phyloP scores from a whole-genome alignment of 1,140 invertebrate genomes.

The Muscidifurax raptorellus region DNA sequence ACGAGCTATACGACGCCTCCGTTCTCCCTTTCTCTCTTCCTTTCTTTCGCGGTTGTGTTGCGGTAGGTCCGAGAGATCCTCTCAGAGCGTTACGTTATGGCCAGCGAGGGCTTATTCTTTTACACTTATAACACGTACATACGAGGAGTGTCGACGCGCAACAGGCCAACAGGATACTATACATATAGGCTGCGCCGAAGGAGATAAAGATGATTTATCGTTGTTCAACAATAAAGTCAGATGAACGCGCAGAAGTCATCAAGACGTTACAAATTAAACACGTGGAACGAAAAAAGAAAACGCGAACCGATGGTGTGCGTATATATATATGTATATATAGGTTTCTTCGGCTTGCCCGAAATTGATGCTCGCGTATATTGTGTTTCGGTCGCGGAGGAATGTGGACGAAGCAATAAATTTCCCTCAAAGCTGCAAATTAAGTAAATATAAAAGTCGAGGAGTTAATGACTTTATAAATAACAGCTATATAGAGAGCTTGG shows the following conservation, averaged over 20 bases:
- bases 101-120: neutral
- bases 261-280: too few species aligned
- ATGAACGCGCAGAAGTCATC: neutral
- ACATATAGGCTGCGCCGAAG: neutral
- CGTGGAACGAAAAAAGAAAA: too few species aligned
- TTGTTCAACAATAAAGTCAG: constrained; percentile 1
- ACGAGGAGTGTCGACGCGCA: constrained; percentile 12
- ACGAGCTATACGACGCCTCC: constrained; percentile 23
- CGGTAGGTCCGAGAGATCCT: constrained; percentile 22
- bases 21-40: constrained; percentile 25
- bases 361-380: too few species aligned
- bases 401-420: too few species aligned
- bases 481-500: too few species aligned
- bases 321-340: too few species aligned
- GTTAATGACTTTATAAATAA: too few species aligned
- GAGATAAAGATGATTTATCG: neutral
- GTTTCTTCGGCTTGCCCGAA: too few species aligned
- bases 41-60: neutral
- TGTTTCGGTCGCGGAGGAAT: too few species aligned
- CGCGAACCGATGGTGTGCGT: too few species aligned
- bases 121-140: neutral
- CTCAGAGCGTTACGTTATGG: constrained; percentile 8
- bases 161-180: neutral
- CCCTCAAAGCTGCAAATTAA: too few species aligned
- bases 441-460: too few species aligned